phyloP scores from a whole-genome alignment of 2,888 invertebrate genomes.

The Drosophila diplacantha region DNA sequence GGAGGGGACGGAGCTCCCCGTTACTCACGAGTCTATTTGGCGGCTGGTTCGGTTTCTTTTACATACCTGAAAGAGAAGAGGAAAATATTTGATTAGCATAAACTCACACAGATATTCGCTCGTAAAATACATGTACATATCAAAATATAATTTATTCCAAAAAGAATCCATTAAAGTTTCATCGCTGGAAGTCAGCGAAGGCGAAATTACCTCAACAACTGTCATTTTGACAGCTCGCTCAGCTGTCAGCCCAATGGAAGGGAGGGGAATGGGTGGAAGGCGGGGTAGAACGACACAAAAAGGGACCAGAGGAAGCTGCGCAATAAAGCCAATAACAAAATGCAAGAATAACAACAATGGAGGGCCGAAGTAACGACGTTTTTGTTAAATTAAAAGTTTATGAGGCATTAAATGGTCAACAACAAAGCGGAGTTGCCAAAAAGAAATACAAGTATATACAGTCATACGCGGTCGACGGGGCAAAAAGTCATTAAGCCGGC shows the following conservation, averaged over 20 bases:
- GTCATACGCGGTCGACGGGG: slow-evolving; percentile 36
- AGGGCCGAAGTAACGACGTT: slow-evolving; percentile 55
- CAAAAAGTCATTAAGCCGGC: slow-evolving; percentile 66
- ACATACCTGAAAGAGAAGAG: slow-evolving; percentile 59
- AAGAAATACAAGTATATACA: slow-evolving; percentile 37
- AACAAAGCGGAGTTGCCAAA: slow-evolving; percentile 68
- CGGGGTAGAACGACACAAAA: slow-evolving; percentile 4
- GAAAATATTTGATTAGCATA: slow-evolving; percentile 28
- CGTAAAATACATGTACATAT: slow-evolving; percentile 6
- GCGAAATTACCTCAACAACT: slow-evolving; percentile 62
- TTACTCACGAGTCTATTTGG: slow-evolving; percentile 5
- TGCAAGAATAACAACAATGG: slow-evolving; percentile 48
- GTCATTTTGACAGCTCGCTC: slow-evolving; percentile 58
- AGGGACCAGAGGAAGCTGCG: slow-evolving; percentile 28
- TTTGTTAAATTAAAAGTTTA: slow-evolving; percentile 73
- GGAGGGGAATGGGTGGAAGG: slow-evolving; percentile 1
- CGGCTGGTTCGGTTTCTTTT: slow-evolving; percentile 4
- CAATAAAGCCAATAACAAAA: slow-evolving; percentile 55
- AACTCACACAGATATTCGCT: slow-evolving; percentile 1
- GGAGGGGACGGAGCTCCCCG: no score
- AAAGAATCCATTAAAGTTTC: slow-evolving; percentile 37
- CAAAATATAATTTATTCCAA: slow-evolving; percentile 20
- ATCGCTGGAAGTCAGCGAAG: slow-evolving; percentile 30
- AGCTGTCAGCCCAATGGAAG: slow-evolving; percentile 36
- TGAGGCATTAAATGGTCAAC: slow-evolving; percentile 70